Percentiles rank a stretch among this genome's conserved stretches.
phyloP scores from a whole-genome alignment of 2,113 vertebrate genomes.

The Apodemus speciosus region DNA sequence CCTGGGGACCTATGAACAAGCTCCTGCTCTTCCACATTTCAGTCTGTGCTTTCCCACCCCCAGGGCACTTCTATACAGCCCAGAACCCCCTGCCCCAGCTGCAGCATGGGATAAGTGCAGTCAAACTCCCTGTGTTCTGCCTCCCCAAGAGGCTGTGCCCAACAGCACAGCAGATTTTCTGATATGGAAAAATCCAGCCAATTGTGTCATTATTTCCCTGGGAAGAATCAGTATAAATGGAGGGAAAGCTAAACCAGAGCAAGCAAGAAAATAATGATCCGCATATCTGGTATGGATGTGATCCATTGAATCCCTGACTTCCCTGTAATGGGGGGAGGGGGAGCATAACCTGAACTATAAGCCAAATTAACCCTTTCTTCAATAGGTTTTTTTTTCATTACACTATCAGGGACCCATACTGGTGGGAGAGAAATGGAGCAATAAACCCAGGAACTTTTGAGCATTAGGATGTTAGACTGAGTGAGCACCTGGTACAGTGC shows the following conservation, averaged over 20 bases:
- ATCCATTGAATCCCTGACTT: neutral
- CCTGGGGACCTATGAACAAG: too few species aligned
- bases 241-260: too few species aligned
- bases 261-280: neutral
- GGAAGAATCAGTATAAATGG: neutral
- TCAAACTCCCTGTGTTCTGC: too few species aligned
- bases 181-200: neutral
- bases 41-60: too few species aligned
- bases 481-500: too few species aligned
- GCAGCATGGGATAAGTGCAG: too few species aligned
- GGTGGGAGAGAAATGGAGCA: neutral
- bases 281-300: neutral
- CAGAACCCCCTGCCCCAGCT: too few species aligned
- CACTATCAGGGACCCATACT: neutral
- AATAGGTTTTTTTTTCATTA: neutral
- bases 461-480: neutral
- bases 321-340: neutral
- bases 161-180: too few species aligned
- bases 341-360: neutral
- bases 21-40: too few species aligned
- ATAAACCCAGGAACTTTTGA: neutral
- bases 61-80: too few species aligned
- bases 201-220: neutral
- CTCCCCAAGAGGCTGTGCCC: too few species aligned
- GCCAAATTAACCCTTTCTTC: neutral